Percentiles rank a stretch among this genome's conserved stretches.
Evolutionary conservation across 2,797 vertebrate species (phyloP).

Genomic region (Aythya fuligula): DNA sequence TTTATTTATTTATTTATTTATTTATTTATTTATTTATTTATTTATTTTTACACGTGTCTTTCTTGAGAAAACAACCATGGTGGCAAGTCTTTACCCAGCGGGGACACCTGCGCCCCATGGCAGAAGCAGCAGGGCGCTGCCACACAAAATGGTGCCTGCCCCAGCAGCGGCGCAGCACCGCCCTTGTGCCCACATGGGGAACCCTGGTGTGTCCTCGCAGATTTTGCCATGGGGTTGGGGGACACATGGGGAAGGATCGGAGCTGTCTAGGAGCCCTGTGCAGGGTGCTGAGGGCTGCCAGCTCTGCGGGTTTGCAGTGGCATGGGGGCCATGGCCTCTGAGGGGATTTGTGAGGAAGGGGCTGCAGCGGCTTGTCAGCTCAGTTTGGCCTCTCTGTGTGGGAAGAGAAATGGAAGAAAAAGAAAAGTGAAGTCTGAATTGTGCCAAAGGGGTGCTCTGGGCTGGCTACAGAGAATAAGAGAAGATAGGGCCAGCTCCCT

Average conservation of each 20-base stretch:
- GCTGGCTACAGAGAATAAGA: background rate
- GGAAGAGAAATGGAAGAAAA: background rate
- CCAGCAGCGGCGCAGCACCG: fast-evolving
- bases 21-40: background rate
- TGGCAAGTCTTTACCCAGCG: no score
- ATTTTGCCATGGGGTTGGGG: fast-evolving
- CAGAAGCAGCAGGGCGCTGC: fast-evolving
- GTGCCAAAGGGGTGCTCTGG: background rate
- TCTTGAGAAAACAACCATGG: background rate
- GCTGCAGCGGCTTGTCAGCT: fast-evolving
- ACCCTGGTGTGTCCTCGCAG: background rate
- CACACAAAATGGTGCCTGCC: background rate
- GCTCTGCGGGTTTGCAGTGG: fast-evolving
- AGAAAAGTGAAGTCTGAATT: background rate
- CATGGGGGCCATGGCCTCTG: fast-evolving
- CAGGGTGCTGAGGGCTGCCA: fast-evolving
- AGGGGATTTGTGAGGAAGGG: background rate
- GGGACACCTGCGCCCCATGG: background rate
- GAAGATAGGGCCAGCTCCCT: background rate
- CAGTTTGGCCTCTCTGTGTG: fast-evolving
- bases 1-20: no score
- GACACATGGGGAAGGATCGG: fast-evolving
- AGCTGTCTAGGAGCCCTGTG: fast-evolving
- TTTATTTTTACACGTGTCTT: background rate
- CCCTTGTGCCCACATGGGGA: background rate